These are phyloP conservation scores for Tangachromis dhanisi DNA, from an alignment of 2,113 vertebrate species.

Conservation along the genomic window DNA sequence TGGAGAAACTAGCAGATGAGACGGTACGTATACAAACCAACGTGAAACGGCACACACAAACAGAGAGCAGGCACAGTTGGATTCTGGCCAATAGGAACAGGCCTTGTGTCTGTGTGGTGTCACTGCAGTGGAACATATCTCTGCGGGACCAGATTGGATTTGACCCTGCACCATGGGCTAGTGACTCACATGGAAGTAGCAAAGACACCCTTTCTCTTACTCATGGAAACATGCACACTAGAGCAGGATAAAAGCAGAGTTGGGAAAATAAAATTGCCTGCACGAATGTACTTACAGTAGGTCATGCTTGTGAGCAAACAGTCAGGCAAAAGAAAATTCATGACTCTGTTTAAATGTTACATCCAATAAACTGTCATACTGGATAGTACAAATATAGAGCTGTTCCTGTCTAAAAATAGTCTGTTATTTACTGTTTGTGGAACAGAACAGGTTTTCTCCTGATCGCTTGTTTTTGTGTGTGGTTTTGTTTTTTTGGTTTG, in stretches of 20 bases:
- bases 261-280: neutral
- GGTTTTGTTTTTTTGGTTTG: neutral
- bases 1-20: constrained; percentile 95
- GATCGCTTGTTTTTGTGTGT: neutral
- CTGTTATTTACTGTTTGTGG: neutral
- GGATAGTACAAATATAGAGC: neutral
- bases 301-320: neutral
- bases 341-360: constrained; percentile 24
- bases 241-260: neutral
- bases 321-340: neutral
- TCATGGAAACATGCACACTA: neutral
- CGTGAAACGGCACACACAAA: neutral
- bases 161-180: constrained; percentile 51
- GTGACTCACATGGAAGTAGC: constrained; percentile 37
- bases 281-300: neutral
- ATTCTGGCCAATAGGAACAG: constrained; percentile 51
- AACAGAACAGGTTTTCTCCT: neutral
- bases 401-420: constrained; percentile 24
- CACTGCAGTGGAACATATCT: constrained; percentile 67
- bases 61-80: constrained; percentile 28
- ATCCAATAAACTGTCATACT: neutral
- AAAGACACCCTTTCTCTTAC: neutral
- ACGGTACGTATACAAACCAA: constrained; percentile 67
- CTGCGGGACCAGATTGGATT: constrained; percentile 72
- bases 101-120: constrained; percentile 48